A percentile compares a stretch with the other conserved stretches of the same genome.
These are phyloP conservation scores for Pipistrellus pygmaeus DNA, from an alignment of 2,797 vertebrate species.

Conservation along the genomic window DNA sequence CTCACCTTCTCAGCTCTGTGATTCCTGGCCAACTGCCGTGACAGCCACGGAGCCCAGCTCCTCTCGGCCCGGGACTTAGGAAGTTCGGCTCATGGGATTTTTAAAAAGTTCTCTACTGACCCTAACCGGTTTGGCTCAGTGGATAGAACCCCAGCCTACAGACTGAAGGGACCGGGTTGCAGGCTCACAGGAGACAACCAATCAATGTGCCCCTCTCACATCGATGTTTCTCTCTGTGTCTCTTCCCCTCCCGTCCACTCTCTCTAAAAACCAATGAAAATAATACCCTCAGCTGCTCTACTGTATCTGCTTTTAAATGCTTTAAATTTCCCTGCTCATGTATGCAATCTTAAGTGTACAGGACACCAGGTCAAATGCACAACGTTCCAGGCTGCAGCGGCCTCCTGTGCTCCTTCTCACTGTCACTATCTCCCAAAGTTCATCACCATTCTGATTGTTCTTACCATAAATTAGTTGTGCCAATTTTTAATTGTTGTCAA, in stretches of 20 bases:
- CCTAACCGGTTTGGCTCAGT: too few species aligned
- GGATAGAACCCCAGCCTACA: too few species aligned
- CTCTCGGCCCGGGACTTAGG: not conserved
- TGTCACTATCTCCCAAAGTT: not conserved
- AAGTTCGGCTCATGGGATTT: not conserved
- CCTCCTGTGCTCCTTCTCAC: not conserved
- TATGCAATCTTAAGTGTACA: not conserved
- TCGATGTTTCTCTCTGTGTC: too few species aligned
- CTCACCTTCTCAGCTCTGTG: not conserved
- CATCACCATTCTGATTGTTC: not conserved
- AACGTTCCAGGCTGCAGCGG: not conserved
- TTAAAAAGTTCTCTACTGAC: too few species aligned
- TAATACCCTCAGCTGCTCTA: too few species aligned
- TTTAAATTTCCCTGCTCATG: not conserved
- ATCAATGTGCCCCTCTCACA: too few species aligned
- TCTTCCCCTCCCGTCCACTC: too few species aligned
- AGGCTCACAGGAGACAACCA: too few species aligned
- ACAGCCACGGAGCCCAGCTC: not conserved
- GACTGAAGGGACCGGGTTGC: too few species aligned
- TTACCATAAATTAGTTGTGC: not conserved
- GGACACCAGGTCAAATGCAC: rapidly evolving
- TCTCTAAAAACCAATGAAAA: too few species aligned
- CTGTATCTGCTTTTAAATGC: not conserved
- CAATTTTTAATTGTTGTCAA: not conserved
- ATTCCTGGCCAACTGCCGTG: too few species aligned